Conservation (phyloP, 2,113 vertebrate genomes). For the Rhegmatorhina hoffmannsi region DNA sequence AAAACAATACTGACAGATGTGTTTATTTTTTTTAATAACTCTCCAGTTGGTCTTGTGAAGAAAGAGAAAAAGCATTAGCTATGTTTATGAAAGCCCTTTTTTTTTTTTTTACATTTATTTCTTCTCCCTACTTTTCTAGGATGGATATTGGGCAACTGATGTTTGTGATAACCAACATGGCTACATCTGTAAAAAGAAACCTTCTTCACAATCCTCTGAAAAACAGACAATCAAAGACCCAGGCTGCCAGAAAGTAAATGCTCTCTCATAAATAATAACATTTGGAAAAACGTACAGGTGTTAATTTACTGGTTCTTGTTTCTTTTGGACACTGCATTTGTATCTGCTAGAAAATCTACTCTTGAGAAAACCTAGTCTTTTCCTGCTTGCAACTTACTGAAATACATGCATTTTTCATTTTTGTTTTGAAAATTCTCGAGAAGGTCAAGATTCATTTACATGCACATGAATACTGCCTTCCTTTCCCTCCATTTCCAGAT, state of each 20-base stretch:
- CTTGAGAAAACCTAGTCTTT: not conserved
- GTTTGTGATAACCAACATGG: conserved; percentile 79
- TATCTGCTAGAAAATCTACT: not conserved
- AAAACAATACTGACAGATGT: not conserved
- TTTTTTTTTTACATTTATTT: not conserved
- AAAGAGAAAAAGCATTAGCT: not conserved
- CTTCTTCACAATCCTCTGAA: conserved; percentile 61
- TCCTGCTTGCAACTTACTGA: not conserved
- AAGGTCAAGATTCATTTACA: not conserved
- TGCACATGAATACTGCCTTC: not conserved
- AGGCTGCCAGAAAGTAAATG: conserved; percentile 84
- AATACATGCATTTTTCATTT: not conserved
- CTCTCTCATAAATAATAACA: not conserved
- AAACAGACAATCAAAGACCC: conserved; percentile 42
- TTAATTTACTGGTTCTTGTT: not conserved
- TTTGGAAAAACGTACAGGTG: not conserved
- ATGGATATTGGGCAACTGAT: conserved; percentile 87
- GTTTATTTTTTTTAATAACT: not conserved
- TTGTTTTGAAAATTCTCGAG: not conserved
- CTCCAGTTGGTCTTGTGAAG: not conserved
- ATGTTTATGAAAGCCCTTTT: not conserved
- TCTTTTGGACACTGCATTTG: not conserved
- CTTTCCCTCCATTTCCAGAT: not conserved
- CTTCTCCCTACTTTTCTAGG: conserved; percentile 65
- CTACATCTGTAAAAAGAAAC: conserved; percentile 89